phyloP scores from a whole-genome alignment of 2,888 invertebrate species.

The Craniophora ligustri region DNA sequence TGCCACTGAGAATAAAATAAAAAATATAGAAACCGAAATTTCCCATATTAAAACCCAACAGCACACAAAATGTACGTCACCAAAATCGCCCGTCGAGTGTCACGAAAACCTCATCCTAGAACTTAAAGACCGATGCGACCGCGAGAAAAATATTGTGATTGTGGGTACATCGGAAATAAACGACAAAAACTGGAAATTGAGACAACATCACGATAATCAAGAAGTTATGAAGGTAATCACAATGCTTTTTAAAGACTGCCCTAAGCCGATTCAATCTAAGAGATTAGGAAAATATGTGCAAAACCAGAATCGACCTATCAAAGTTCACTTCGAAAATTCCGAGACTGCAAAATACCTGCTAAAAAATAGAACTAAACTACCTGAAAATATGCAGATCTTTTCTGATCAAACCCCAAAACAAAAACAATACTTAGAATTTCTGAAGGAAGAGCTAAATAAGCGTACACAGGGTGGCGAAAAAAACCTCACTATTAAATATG shows the following conservation, averaged over 20 bases:
- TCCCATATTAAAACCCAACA: too few species aligned
- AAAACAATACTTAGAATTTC: conserved; percentile 29
- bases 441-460: conserved; percentile 38
- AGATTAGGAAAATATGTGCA: conserved; percentile 45
- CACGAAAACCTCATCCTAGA: conserved; percentile 37
- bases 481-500: conserved; percentile 52
- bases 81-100: not conserved
- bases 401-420: conserved; percentile 52
- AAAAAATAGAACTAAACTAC: conserved; percentile 36
- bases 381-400: conserved; percentile 37
- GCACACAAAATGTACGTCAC: not conserved
- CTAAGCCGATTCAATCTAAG: conserved; percentile 36
- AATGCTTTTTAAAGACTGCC: conserved; percentile 18
- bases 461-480: conserved; percentile 42
- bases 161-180: conserved; percentile 41
- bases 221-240: conserved; percentile 21
- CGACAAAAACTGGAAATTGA: conserved; percentile 14
- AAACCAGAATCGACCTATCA: conserved; percentile 39
- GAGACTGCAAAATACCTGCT: conserved; percentile 31
- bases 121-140: conserved; percentile 42
- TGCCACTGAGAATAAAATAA: too few species aligned
- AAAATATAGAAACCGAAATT: too few species aligned
- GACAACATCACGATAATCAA: conserved; percentile 28
- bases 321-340: conserved; percentile 35
- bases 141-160: conserved; percentile 50